Percentiles rank a stretch among this genome's conserved stretches.
Conservation (phyloP, 2,797 vertebrate genomes). For the Varecia variegata region DNA sequence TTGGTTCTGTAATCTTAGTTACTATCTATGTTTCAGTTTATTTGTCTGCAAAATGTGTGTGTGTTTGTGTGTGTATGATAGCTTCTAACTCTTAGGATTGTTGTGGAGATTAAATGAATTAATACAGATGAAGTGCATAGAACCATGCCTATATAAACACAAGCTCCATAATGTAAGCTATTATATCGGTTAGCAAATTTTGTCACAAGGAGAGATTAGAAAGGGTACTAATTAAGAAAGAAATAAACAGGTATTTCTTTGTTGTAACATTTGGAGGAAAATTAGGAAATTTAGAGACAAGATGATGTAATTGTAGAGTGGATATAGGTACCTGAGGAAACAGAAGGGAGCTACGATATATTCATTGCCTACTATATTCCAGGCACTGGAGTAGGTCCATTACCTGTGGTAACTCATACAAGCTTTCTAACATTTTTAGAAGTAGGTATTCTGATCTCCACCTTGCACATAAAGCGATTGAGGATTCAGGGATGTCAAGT, state of each 20-base stretch:
- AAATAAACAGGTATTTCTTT: background rate
- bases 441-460: background rate
- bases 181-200: background rate
- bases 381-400: background rate
- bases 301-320: background rate
- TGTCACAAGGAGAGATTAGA: background rate
- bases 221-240: background rate
- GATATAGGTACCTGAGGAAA: background rate
- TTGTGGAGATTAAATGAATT: background rate
- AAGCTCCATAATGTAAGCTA: background rate
- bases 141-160: background rate
- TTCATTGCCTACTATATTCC: background rate
- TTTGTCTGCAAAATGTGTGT: background rate
- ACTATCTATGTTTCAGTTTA: background rate
- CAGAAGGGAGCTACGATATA: fast-evolving
- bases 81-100: background rate
- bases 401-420: background rate
- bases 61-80: background rate
- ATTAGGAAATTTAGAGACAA: background rate
- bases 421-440: background rate
- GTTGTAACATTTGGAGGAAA: background rate
- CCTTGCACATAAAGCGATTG: background rate
- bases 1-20: background rate
- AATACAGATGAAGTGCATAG: background rate
- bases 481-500: background rate